Base-by-base conservation (phyloP, 2,888 invertebrate genomes). In the Aricia artaxerxes region DNA sequence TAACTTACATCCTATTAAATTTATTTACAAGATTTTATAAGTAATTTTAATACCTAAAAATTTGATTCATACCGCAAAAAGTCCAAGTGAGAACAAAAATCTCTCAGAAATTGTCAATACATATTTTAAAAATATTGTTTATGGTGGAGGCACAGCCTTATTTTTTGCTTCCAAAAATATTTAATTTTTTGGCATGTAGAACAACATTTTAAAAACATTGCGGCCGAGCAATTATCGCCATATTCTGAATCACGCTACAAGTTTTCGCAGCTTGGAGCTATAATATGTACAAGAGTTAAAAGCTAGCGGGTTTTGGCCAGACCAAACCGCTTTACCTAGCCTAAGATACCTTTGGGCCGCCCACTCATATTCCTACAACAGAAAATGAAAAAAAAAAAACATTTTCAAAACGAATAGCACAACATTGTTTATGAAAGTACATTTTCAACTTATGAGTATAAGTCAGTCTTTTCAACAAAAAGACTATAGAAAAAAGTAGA, bases 11-110 rank as follows among this genome's bases (percentile, higher is more conserved):
- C 16, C 16, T 69, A 69, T 24, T 61, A 7, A 38, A 4, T 69
- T 38, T 69, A 69, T 69, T 69, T 69, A 69, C 69, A 69, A 64
- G 13, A 35, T 69, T 35, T 69, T 69, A 69, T 16, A 35, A 9
- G 1, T 69, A 35, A 69, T 69, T 38, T 38, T 38, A 57, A 4
- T 16, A 31, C 0, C 16, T 61, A 64, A 24, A 64, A 11, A 38
- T 35, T 69, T 35, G 5, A 24, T 16, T 69, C 69, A 35, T 35
- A 24, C 9, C 13, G 69, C 69, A 69, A 35, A 38, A 35, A 69
- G 13, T 69, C 5, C 11, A 38, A 24, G 5, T 69, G 13, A 35
- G 4, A 11, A 35, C 1, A 69, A 38, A 69, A 13, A 69, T 35
- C 35, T 69, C 13, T 69, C 13, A 1, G 4, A 61, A 61, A n/a